These are phyloP conservation scores for Junonia oenone DNA, from an alignment of 2,888 invertebrate genomes.

Conservation along the genomic window DNA sequence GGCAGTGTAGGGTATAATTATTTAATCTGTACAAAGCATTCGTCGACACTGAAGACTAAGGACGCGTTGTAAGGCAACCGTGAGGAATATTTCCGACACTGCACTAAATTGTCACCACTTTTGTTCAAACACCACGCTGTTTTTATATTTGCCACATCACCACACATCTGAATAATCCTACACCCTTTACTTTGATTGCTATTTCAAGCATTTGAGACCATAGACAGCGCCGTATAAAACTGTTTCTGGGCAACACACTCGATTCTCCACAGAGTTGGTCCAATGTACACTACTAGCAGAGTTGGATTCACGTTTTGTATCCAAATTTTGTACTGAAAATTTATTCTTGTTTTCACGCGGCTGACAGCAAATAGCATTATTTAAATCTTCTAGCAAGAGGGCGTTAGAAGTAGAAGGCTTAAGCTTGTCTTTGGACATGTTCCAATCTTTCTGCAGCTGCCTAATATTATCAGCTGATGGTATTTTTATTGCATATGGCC, in stretches of 20 bases:
- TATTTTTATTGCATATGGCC: slow-evolving; percentile 9
- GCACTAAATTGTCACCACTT: slow-evolving; percentile 10
- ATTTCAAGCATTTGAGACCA: slow-evolving; percentile 22
- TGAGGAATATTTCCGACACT: slow-evolving; percentile 10
- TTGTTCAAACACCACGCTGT: background rate
- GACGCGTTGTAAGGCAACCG: slow-evolving; percentile 19
- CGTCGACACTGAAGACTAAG: slow-evolving; percentile 17
- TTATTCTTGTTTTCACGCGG: slow-evolving; percentile 12
- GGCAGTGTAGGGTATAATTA: slow-evolving; percentile 29
- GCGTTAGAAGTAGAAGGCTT: slow-evolving; percentile 2
- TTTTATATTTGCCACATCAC: slow-evolving; percentile 2
- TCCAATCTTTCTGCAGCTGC: background rate
- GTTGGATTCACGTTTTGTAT: background rate
- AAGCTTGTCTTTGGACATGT: background rate
- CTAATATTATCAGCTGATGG: slow-evolving; percentile 21
- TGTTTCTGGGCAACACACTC: slow-evolving; percentile 21
- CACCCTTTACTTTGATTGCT: background rate
- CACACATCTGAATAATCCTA: slow-evolving; percentile 1
- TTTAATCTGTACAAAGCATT: slow-evolving; percentile 19
- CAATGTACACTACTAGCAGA: slow-evolving; percentile 17
- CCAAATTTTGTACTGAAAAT: background rate
- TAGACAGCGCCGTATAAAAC: slow-evolving; percentile 21
- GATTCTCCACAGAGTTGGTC: slow-evolving; percentile 23
- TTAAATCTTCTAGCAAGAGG: background rate
- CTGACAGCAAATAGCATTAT: slow-evolving; percentile 16